Percentiles rank a stretch among this genome's conserved stretches.
phyloP scores from a whole-genome alignment of 2,888 invertebrate genomes.

The Cancer borealis region DNA sequence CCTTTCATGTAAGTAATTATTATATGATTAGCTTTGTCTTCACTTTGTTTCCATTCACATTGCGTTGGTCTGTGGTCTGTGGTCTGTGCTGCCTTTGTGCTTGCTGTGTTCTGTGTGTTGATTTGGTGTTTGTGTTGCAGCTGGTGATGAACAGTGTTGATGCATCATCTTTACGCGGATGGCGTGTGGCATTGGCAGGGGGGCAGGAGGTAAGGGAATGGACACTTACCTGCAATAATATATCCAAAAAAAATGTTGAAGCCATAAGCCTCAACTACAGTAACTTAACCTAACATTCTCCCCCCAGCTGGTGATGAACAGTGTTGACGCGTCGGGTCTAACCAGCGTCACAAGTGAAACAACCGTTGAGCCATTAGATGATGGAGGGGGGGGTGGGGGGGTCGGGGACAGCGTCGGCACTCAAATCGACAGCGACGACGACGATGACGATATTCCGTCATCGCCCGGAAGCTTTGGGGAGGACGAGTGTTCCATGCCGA shows the following conservation, averaged over 20 bases:
- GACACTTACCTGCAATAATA: neutral
- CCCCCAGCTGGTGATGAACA: conserved; percentile 70
- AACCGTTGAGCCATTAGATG: conserved; percentile 61
- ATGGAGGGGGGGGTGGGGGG: conserved; percentile 66
- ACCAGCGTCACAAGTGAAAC: conserved; percentile 59
- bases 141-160: conserved; percentile 75
- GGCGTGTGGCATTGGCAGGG: conserved; percentile 69
- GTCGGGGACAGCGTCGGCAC: conserved; percentile 55
- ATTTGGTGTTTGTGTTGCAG: conserved; percentile 53
- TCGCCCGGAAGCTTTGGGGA: conserved; percentile 83
- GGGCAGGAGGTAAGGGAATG: conserved; percentile 59
- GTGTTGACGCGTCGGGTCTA: conserved; percentile 64
- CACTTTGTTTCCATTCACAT: neutral
- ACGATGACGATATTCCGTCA: conserved; percentile 91
- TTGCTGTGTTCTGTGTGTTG: neutral
- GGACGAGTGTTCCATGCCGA: conserved; percentile 87
- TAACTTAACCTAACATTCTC: no score
- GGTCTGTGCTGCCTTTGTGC: neutral
- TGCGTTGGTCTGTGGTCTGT: neutral
- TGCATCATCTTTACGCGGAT: conserved; percentile 69
- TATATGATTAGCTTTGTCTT: neutral
- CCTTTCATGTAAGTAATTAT: neutral
- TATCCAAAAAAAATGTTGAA: neutral
- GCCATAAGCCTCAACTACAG: no score
- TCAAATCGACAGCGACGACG: conserved; percentile 80